Evolutionary conservation across 2,797 vertebrate species (phyloP).

Genomic region (Hybognathus amarus): DNA sequence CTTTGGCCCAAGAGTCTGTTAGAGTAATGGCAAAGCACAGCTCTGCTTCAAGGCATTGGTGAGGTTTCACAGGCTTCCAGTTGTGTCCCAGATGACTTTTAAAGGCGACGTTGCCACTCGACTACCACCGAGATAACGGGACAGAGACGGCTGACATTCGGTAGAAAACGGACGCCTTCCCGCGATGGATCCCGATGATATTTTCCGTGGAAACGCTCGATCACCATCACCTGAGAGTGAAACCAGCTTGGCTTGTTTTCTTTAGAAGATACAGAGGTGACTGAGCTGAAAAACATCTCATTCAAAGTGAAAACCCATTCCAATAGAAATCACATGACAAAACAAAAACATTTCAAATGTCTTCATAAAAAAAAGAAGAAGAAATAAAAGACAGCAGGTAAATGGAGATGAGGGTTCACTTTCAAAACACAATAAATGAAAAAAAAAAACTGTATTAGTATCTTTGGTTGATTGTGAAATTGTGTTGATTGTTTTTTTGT

Average conservation of each 20-base stretch:
- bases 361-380: not conserved
- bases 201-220: constrained; percentile 73
- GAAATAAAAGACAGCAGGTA: constrained; percentile 36
- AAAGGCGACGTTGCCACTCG: constrained; percentile 55
- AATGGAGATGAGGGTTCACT: constrained; percentile 40
- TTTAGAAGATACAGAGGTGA: constrained; percentile 46
- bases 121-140: constrained; percentile 60
- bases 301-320: constrained; percentile 34
- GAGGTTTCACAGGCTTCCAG: constrained; percentile 78
- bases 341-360: constrained; percentile 28
- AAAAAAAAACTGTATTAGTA: constrained; percentile 27
- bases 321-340: not conserved
- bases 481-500: no score
- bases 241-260: constrained; percentile 58
- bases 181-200: constrained; percentile 64
- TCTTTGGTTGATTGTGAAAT: constrained; percentile 30
- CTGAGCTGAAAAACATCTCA: constrained; percentile 24
- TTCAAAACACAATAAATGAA: constrained; percentile 4
- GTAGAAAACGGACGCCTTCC: constrained; percentile 69
- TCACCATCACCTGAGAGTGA: constrained; percentile 74
- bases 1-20: constrained; percentile 38
- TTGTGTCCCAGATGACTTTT: constrained; percentile 73
- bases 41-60: constrained; percentile 63
- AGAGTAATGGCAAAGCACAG: constrained; percentile 63
- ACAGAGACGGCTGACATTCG: constrained; percentile 69